phyloP scores from a whole-genome alignment of 1,140 invertebrate species.

The Paracyclopina nana region DNA sequence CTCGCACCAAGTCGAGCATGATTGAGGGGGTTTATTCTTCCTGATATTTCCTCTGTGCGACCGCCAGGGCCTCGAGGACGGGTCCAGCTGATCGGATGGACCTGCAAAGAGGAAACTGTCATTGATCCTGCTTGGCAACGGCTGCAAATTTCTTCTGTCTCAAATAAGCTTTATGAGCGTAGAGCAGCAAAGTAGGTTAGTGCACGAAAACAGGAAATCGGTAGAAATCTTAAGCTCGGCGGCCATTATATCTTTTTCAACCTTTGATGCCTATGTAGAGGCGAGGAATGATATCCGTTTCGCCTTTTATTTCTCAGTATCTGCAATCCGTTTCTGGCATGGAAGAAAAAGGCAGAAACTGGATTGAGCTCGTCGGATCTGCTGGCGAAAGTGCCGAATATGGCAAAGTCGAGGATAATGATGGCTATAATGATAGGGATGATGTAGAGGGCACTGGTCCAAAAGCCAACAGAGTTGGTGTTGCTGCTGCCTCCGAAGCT shows the following conservation, averaged over 20 bases:
- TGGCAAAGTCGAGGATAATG: slow-evolving; percentile 11
- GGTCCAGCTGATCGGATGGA: not conserved
- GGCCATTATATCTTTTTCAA: not conserved
- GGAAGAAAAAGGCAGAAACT: slow-evolving; percentile 10
- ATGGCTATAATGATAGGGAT: not conserved
- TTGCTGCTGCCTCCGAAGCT: too few species aligned
- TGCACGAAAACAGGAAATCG: not conserved
- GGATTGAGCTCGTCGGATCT: slow-evolving; percentile 12
- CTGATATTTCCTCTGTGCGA: slow-evolving; percentile 11
- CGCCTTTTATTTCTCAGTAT: not conserved
- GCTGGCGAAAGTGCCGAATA: slow-evolving; percentile 10
- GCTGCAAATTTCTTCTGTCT: not conserved
- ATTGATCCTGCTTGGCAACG: not conserved
- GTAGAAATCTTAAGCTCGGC: not conserved
- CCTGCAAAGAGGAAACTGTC: not conserved
- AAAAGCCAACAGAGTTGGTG: too few species aligned
- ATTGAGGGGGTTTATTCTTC: too few species aligned
- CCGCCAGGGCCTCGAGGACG: slow-evolving; percentile 9
- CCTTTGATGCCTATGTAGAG: not conserved
- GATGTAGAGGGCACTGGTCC: not conserved
- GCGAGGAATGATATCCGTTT: not conserved
- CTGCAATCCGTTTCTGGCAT: not conserved
- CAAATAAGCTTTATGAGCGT: not conserved
- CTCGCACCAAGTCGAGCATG: too few species aligned
- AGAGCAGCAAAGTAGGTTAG: not conserved